These are phyloP conservation scores for Glaucidium brasilianum DNA, from an alignment of 2,113 vertebrate genomes.

Conservation along the genomic window DNA sequence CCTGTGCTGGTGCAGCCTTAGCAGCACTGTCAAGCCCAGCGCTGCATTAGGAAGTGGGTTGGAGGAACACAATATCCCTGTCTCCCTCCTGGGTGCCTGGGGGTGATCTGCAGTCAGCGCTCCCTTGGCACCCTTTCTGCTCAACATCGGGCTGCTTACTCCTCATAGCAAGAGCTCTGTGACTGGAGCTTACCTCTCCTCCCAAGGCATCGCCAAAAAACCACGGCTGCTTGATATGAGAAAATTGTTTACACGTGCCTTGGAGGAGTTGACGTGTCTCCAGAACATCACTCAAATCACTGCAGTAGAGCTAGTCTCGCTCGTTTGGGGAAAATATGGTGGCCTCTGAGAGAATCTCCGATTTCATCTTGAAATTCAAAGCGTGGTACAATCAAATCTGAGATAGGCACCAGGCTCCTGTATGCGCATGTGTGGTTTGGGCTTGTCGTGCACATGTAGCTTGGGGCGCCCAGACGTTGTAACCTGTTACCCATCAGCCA, in stretches of 20 bases:
- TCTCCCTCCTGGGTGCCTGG: neutral
- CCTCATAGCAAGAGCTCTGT: neutral
- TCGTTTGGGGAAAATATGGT: neutral
- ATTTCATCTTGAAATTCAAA: neutral
- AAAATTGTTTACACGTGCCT: neutral
- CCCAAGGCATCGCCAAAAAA: neutral
- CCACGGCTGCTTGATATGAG: neutral
- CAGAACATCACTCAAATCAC: neutral
- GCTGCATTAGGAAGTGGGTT: neutral
- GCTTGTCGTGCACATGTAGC: neutral
- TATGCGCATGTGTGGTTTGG: neutral
- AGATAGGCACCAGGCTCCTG: neutral
- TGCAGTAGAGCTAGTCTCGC: neutral
- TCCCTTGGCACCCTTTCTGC: neutral
- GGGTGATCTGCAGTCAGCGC: neutral
- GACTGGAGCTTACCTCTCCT: neutral
- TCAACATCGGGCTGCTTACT: neutral
- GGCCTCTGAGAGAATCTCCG: neutral
- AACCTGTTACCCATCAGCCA: neutral
- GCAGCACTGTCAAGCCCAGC: neutral
- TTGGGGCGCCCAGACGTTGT: accelerated
- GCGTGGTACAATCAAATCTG: neutral
- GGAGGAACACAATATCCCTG: neutral
- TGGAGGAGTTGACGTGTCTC: neutral
- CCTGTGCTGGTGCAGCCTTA: neutral